Evolutionary conservation across 1,140 invertebrate species (phyloP).

Genomic region (Drepana arcuata): DNA sequence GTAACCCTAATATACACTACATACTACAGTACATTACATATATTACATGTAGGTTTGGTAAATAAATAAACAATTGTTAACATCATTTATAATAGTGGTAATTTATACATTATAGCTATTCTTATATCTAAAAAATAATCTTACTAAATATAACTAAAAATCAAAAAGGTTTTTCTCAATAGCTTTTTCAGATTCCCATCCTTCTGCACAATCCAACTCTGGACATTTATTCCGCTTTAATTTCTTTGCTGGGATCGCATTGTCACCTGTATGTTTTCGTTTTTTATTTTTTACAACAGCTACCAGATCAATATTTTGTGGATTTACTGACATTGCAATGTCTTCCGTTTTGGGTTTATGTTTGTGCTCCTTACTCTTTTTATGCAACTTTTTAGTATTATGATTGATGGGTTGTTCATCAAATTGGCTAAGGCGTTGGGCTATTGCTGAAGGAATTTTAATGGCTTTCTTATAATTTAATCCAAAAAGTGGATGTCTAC

Average conservation of each 20-base stretch:
- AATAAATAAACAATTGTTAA: no score
- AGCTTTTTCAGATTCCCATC: constrained; percentile 51
- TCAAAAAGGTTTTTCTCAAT: constrained; percentile 56
- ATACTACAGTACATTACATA: no score
- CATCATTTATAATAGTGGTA: no score
- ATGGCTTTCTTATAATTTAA: constrained; percentile 39
- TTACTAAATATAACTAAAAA: no score
- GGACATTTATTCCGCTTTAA: constrained; percentile 30
- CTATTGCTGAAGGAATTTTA: constrained; percentile 26
- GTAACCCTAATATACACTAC: no score
- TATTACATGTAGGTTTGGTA: no score
- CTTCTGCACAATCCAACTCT: constrained; percentile 22
- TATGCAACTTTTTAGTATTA: not conserved
- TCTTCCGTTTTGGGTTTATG: no score
- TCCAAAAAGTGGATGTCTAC: constrained; percentile 55
- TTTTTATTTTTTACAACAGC: constrained; percentile 45
- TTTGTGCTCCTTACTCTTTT: constrained; percentile 30
- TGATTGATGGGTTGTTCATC: constrained; percentile 5
- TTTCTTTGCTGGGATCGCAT: constrained; percentile 15
- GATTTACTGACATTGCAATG: no score
- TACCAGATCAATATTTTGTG: no score
- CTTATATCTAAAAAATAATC: no score
- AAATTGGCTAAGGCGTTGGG: no score
- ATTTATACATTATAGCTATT: no score
- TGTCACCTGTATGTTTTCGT: constrained; percentile 22